phyloP scores from a whole-genome alignment of 2,888 invertebrate species.

The Graphium colonna region DNA sequence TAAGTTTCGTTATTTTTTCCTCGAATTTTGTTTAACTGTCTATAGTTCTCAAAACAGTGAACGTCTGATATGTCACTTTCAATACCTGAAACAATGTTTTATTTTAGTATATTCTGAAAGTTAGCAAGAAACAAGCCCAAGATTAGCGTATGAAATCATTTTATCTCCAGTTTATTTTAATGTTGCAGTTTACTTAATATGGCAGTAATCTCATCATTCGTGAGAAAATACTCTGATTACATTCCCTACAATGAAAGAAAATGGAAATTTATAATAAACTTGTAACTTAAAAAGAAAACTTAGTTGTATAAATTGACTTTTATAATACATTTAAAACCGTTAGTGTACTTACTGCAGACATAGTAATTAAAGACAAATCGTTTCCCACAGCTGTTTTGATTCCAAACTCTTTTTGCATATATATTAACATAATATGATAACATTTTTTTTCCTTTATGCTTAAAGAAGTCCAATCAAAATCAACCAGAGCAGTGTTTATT shows the following conservation, averaged over 20 bases:
- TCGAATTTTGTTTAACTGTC: slow-evolving; percentile 36
- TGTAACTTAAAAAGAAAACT: no score
- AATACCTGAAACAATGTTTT: slow-evolving; percentile 47
- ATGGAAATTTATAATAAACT: no score
- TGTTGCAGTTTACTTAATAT: no score
- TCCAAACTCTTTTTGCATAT: slow-evolving; percentile 47
- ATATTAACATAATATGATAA: slow-evolving; percentile 48
- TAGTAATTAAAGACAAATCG: slow-evolving; percentile 53
- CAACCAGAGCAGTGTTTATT: slow-evolving; percentile 41
- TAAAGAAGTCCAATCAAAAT: slow-evolving; percentile 55
- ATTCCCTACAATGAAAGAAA: no score
- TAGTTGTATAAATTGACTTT: no score
- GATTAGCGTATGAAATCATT: no score
- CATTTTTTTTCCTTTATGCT: slow-evolving; percentile 40
- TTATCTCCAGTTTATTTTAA: no score
- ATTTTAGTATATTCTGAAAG: background rate
- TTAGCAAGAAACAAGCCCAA: no score
- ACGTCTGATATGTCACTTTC: slow-evolving; percentile 54
- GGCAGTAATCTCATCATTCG: no score
- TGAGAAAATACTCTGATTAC: no score
- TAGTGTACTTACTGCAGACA: slow-evolving; percentile 57
- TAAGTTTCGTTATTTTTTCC: no score
- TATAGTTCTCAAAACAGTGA: slow-evolving; percentile 46
- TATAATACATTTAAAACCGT: no score
- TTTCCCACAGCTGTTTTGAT: slow-evolving; percentile 49